Conservation (phyloP, 2,797 vertebrate genomes). For the Hyperoplus immaculatus region DNA sequence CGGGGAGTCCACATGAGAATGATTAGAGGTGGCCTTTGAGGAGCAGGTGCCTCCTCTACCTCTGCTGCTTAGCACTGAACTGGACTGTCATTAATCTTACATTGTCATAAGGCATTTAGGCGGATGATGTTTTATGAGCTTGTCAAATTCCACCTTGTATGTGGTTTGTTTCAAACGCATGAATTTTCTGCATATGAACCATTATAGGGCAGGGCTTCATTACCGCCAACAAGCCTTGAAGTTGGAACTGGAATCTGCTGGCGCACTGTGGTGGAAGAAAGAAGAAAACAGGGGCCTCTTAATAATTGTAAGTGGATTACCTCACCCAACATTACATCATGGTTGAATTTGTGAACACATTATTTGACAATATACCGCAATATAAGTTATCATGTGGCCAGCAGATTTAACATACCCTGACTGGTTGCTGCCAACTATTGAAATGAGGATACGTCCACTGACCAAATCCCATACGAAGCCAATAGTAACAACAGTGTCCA, state of each 20-base stretch:
- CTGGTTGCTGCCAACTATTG: constrained; percentile 64
- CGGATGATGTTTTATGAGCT: constrained; percentile 77
- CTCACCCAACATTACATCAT: constrained; percentile 80
- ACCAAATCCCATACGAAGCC: constrained; percentile 68
- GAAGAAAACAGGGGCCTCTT: constrained; percentile 65
- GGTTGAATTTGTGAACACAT: constrained; percentile 63
- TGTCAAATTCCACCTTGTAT: constrained; percentile 71
- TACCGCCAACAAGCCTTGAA: constrained; percentile 60
- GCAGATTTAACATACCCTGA: constrained; percentile 67
- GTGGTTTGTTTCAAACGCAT: constrained; percentile 74
- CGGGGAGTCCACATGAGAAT: constrained; percentile 91
- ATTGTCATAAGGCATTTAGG: constrained; percentile 78
- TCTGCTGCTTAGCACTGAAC: constrained; percentile 71
- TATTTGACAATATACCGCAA: constrained; percentile 69
- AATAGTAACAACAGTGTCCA: constrained; percentile 74
- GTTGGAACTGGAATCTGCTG: constrained; percentile 43
- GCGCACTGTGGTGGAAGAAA: constrained; percentile 29
- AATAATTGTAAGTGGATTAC: constrained; percentile 82
- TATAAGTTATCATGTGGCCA: constrained; percentile 53
- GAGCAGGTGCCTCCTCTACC: constrained; percentile 86
- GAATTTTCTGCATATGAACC: constrained; percentile 50
- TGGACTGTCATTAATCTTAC: constrained; percentile 81
- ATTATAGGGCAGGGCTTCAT: constrained; percentile 52
- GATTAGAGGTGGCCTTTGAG: constrained; percentile 89
- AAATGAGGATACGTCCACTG: constrained; percentile 54